Evolutionary conservation across 2,113 vertebrate genomes (phyloP), one percentile per base, ranked within the genome.

Genomic region (Lathamus discolor): DNA sequence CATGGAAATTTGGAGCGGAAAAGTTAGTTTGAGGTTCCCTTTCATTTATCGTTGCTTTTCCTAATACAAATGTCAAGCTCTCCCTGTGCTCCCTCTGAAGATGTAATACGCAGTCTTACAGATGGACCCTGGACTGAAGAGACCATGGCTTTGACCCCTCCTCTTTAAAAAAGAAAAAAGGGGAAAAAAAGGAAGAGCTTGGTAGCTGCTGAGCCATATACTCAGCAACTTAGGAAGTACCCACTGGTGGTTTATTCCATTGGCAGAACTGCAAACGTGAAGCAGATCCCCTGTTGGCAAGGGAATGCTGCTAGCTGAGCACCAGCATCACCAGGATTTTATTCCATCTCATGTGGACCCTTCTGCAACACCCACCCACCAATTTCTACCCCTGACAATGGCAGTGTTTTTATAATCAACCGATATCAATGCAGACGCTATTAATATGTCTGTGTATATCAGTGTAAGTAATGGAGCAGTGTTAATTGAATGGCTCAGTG

Each of bases 401-500:
- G 48, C 80, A 79, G 74, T 28, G 46, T 64, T 86, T 86, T 73
- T 76, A 76, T 4, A 25, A 82, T 31, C 76, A 64, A 28, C 62
- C 48, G 33, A 2, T 57, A 89, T 57, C 77, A 92, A 66, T 62
- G 86, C 80, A 86, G 83, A 83, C 48, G 39, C 57, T 77, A 82
- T 84, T 44, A 90, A 75, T 84, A 64, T 5, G 67, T 48, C 89
- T 66, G 24, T 19, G 74, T 69, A 16, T 75, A 70, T 77, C 88
- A 62, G 77, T 20, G 49, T 68, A 92, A 94, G 90, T 57, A 92
- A 92, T 2, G 90, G 62, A 2, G 0, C 20, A n/a, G 55, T 22
- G 74, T 79, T 93, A 96, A 94, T 54, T 94, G 96, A 89, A 95
- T 10, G n/a, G 62, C 86, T 91, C 41, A 27, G 76, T 4, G 41